phyloP scores from a whole-genome alignment of 2,888 invertebrate genomes.

The Brassicogethes aeneus region DNA sequence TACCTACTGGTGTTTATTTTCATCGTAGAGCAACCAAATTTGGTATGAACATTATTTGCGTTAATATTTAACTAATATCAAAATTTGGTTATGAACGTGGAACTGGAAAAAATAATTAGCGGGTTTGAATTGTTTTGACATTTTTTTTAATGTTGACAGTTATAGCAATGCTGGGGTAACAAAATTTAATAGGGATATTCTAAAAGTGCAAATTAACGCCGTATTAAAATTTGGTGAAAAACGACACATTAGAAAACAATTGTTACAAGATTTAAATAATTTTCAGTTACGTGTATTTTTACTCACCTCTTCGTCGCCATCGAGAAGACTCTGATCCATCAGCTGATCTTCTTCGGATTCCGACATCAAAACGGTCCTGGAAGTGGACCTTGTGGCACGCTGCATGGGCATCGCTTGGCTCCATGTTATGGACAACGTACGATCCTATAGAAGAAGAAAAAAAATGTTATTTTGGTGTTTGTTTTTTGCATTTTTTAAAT shows the following conservation, averaged over 20 bases:
- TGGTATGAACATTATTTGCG: too few relatives aligned
- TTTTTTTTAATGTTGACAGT: too few relatives aligned
- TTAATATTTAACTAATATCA: too few relatives aligned
- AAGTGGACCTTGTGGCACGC: slow-evolving; percentile 27
- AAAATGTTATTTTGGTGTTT: neutral
- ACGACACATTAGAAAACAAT: neutral
- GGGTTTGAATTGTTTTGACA: too few relatives aligned
- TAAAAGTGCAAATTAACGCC: too few relatives aligned
- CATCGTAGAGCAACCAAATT: too few relatives aligned
- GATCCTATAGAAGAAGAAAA: slow-evolving; percentile 28
- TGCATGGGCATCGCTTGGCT: slow-evolving; percentile 25
- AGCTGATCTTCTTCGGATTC: slow-evolving; percentile 41
- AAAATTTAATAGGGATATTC: too few relatives aligned
- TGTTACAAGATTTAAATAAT: neutral
- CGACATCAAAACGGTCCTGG: slow-evolving; percentile 33
- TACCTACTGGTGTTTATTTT: too few relatives aligned
- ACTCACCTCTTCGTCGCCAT: slow-evolving; percentile 40
- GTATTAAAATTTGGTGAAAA: too few relatives aligned
- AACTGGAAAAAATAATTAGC: too few relatives aligned
- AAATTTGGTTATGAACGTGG: too few relatives aligned
- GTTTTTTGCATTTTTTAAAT: neutral
- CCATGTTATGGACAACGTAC: slow-evolving; percentile 40
- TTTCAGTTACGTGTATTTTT: neutral
- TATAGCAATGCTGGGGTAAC: too few relatives aligned
- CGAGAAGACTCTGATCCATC: slow-evolving; percentile 34